Percentiles rank a stretch among this genome's conserved stretches.
phyloP scores from a whole-genome alignment of 2,888 invertebrate genomes.

The Caradrina clavipalpis region DNA sequence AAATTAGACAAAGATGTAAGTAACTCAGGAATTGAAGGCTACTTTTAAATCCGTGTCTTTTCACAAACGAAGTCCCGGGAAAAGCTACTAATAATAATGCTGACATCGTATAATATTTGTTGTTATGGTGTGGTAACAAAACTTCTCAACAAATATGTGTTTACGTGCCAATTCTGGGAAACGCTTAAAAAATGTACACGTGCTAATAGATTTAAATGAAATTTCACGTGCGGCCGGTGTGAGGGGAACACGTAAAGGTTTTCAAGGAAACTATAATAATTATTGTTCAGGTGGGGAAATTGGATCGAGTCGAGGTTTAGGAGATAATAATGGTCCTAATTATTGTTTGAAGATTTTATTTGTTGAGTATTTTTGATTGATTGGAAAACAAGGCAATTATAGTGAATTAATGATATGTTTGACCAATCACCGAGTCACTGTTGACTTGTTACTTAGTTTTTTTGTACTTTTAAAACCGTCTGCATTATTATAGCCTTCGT shows the following conservation, averaged over 20 bases:
- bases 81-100: no score
- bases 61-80: no score
- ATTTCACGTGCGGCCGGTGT: constrained; percentile 18
- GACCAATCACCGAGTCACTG: no score
- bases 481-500: no score
- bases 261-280: constrained; percentile 51
- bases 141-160: neutral
- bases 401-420: no score
- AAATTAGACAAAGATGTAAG: no score
- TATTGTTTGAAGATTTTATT: neutral
- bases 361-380: neutral
- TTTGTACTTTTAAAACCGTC: no score
- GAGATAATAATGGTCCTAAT: constrained; percentile 1
- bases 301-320: constrained; percentile 11
- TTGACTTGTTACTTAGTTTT: no score
- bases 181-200: constrained; percentile 33
- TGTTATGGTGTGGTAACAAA: neutral
- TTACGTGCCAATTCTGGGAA: constrained; percentile 31
- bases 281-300: constrained; percentile 47
- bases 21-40: no score
- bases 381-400: no score
- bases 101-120: no score
- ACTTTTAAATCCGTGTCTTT: no score
- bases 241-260: constrained; percentile 59
- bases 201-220: constrained; percentile 50